Evolutionary conservation across 2,113 vertebrate genomes (phyloP).

Genomic region (Rousettus leschenaultii): DNA sequence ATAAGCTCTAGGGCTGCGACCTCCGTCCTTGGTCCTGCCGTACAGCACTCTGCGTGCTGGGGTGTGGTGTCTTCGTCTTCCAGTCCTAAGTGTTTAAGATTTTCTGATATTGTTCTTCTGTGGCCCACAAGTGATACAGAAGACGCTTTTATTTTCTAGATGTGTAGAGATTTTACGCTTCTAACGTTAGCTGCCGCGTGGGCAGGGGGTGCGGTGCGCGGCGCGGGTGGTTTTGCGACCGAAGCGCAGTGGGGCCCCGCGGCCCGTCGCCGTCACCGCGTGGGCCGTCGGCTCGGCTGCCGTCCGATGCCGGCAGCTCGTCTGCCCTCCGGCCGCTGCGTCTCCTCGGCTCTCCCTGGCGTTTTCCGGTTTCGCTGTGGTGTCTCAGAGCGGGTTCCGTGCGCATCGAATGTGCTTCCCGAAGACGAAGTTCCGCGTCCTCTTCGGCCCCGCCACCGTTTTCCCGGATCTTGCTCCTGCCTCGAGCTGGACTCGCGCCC

Average conservation of each 20-base stretch:
- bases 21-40: not conserved
- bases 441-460: not conserved
- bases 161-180: not conserved
- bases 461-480: not conserved
- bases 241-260: fast-evolving
- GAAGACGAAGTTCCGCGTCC: not conserved
- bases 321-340: not conserved
- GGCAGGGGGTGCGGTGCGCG: not conserved
- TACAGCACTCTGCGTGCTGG: no score
- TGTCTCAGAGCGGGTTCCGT: not conserved
- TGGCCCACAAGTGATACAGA: not conserved
- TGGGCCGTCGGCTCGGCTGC: not conserved
- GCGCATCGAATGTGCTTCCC: not conserved
- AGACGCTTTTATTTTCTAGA: not conserved
- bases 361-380: not conserved
- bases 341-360: not conserved
- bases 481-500: not conserved
- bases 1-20: not conserved
- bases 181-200: not conserved
- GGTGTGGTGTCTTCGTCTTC: fast-evolving
- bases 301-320: fast-evolving
- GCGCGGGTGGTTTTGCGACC: no score
- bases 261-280: fast-evolving
- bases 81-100: not conserved
- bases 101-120: not conserved